Percentiles rank a stretch among this genome's conserved stretches.
phyloP scores from a whole-genome alignment of 2,888 invertebrate species.

The Drosophila prolongata region DNA sequence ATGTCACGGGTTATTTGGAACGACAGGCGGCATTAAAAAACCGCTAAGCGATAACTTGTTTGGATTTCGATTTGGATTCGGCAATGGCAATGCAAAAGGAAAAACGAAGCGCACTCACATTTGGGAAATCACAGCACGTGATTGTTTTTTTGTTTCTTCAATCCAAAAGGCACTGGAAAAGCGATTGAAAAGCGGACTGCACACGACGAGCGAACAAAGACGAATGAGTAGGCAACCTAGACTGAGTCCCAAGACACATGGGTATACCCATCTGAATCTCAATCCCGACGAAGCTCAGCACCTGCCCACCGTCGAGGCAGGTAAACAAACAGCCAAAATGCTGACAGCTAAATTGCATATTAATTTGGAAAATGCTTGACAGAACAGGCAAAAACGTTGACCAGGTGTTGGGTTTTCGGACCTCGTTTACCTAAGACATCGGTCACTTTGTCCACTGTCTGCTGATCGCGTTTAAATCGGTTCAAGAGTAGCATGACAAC shows the following conservation, averaged over 20 bases:
- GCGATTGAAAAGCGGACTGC: slow-evolving; percentile 45
- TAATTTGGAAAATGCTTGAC: slow-evolving; percentile 66
- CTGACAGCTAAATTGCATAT: slow-evolving; percentile 74
- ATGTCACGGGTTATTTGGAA: slow-evolving; percentile 13
- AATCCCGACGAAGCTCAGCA: slow-evolving; percentile 25
- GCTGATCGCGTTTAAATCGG: slow-evolving; percentile 5
- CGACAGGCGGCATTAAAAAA: slow-evolving; percentile 24
- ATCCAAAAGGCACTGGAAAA: slow-evolving; percentile 4
- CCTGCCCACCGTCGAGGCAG: slow-evolving; percentile 40
- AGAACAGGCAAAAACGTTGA: slow-evolving; percentile 24
- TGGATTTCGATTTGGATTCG: slow-evolving; percentile 33
- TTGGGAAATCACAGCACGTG: slow-evolving; percentile 36
- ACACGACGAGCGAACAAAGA: slow-evolving; percentile 50
- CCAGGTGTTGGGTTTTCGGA: slow-evolving; percentile 31
- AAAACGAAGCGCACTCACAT: slow-evolving; percentile 43
- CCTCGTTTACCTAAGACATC: slow-evolving; percentile 4
- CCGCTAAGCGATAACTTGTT: slow-evolving; percentile 52
- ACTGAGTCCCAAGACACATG: slow-evolving; percentile 6
- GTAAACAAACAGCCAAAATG: slow-evolving; percentile 43
- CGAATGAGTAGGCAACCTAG: slow-evolving; percentile 48
- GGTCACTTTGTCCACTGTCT: background rate
- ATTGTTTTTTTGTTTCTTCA: slow-evolving; percentile 2
- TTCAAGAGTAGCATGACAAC: background rate
- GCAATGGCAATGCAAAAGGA: slow-evolving; percentile 8
- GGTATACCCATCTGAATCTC: slow-evolving; percentile 27